Conservation (phyloP, 2,113 vertebrate genomes). For the Trematomus loennbergii region DNA sequence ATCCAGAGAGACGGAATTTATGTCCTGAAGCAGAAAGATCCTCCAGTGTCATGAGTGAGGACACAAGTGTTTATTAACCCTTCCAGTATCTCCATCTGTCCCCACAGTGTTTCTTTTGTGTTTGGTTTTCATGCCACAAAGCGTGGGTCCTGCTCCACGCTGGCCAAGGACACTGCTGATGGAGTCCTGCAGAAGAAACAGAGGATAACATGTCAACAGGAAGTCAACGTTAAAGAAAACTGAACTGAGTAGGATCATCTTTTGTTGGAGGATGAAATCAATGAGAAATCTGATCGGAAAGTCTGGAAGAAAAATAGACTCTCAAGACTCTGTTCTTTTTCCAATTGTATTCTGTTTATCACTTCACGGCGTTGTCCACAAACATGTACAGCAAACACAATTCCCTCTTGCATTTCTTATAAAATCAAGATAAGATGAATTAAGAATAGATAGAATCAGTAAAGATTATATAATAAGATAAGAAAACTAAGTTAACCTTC, state of each 20-base stretch:
- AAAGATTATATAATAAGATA: too few species aligned
- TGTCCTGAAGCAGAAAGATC: neutral
- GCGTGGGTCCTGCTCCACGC: conserved; percentile 21
- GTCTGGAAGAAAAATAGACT: too few species aligned
- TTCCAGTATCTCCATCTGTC: neutral
- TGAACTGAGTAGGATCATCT: neutral
- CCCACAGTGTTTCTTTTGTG: neutral
- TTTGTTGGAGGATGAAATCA: neutral
- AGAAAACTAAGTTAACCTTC: too few species aligned
- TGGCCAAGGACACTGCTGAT: neutral
- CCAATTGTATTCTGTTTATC: neutral
- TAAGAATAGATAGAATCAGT: too few species aligned
- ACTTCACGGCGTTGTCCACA: neutral
- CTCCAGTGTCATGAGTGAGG: neutral
- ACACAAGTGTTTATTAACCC: neutral
- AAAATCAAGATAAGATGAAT: too few species aligned
- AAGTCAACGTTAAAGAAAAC: neutral
- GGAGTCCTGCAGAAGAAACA: conserved; percentile 11
- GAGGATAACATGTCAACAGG: neutral
- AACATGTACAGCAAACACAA: too few species aligned
- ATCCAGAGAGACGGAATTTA: neutral
- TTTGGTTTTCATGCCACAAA: neutral
- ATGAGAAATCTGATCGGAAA: neutral
- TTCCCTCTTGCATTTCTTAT: too few species aligned
- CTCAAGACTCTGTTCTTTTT: neutral